Conservation (phyloP, 2,113 vertebrate species). For the Rhinopomastus cyanomelas region DNA sequence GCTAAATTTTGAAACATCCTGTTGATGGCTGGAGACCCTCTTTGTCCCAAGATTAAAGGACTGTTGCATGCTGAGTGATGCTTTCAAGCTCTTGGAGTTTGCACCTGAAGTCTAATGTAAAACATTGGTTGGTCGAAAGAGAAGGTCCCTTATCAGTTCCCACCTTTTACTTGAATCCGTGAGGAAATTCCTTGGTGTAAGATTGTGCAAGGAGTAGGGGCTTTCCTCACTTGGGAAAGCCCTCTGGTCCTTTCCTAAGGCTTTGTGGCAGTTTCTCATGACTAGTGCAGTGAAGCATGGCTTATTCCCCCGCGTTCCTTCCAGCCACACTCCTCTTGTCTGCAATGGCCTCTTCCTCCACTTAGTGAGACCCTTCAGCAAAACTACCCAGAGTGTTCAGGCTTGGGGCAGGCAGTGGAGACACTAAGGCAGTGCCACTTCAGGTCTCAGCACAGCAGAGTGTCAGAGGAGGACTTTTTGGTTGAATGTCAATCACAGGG, state of each 20-base stretch:
- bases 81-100: conserved; percentile 20
- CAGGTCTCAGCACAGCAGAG: not conserved
- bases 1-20: conserved; percentile 66
- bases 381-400: not conserved
- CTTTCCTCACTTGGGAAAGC: not conserved
- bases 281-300: accelerated
- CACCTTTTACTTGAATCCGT: not conserved
- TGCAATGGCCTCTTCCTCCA: not conserved
- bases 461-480: not conserved
- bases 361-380: not conserved
- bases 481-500: not conserved
- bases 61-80: not conserved
- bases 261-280: not conserved
- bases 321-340: not conserved
- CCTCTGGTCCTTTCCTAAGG: not conserved
- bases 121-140: not conserved
- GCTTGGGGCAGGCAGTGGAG: accelerated
- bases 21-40: conserved; percentile 42
- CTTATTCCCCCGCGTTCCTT: not conserved
- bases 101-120: conserved; percentile 3
- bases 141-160: not conserved
- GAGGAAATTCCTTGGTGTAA: not conserved
- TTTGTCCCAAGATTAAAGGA: conserved; percentile 46
- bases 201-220: not conserved
- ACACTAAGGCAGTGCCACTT: not conserved